These are phyloP conservation scores for Drosophila peninsularis DNA, from an alignment of 2,888 invertebrate species.

Conservation along the genomic window DNA sequence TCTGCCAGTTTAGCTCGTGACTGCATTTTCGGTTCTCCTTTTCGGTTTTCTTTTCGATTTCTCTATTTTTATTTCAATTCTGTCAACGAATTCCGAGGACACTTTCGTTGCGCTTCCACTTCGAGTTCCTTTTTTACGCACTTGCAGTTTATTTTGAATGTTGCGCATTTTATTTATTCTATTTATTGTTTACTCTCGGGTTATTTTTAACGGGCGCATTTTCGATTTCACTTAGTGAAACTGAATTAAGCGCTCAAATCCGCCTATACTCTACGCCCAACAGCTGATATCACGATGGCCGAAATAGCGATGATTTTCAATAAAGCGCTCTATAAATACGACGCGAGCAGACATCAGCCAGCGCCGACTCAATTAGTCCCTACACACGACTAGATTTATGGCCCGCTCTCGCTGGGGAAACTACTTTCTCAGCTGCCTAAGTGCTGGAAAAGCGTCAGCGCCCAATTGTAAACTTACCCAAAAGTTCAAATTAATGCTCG, in stretches of 20 bases:
- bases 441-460: slow-evolving; percentile 41
- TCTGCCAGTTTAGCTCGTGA: slow-evolving; percentile 40
- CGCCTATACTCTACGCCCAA: slow-evolving; percentile 30
- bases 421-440: slow-evolving; percentile 37
- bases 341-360: slow-evolving; percentile 32
- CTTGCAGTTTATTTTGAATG: slow-evolving; percentile 63
- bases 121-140: slow-evolving; percentile 59
- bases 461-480: slow-evolving; percentile 7
- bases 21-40: slow-evolving; percentile 25
- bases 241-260: slow-evolving; percentile 41
- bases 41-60: slow-evolving; percentile 10
- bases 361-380: slow-evolving; percentile 68
- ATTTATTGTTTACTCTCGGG: slow-evolving; percentile 57
- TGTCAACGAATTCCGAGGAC: slow-evolving; percentile 51
- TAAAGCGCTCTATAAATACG: slow-evolving; percentile 60
- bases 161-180: slow-evolving; percentile 54
- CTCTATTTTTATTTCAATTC: slow-evolving; percentile 32
- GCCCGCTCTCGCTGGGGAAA: slow-evolving; percentile 6
- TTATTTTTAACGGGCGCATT: slow-evolving; percentile 46
- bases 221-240: slow-evolving; percentile 47
- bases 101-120: slow-evolving; percentile 21
- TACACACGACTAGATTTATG: slow-evolving; percentile 55
- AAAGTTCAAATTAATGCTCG: slow-evolving; percentile 25
- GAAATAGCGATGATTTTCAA: slow-evolving; percentile 57
- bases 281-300: slow-evolving; percentile 47